Percentiles rank a stretch among this genome's conserved stretches.
phyloP scores from a whole-genome alignment of 1,140 invertebrate species.

The Drosophila suzukii region DNA sequence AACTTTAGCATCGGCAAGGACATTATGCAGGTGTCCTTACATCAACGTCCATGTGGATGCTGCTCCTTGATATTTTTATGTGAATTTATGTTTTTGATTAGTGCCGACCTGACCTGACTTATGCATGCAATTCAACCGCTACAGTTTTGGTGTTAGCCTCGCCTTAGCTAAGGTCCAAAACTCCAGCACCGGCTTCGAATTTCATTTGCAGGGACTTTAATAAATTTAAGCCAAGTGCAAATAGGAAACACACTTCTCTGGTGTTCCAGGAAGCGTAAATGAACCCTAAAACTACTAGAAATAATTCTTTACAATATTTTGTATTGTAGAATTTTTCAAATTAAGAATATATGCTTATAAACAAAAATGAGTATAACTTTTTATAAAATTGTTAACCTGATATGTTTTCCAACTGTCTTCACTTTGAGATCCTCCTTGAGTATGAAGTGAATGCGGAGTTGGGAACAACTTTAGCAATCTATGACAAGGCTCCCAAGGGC shows the following conservation, averaged over 20 bases:
- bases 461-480: slow-evolving; percentile 36
- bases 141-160: slow-evolving; percentile 20
- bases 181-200: slow-evolving; percentile 35
- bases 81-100: slow-evolving; percentile 83
- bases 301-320: too few relatives aligned
- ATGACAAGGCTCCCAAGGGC: slow-evolving; percentile 46
- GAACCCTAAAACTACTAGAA: too few relatives aligned
- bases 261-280: background rate
- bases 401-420: background rate
- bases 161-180: background rate
- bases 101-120: slow-evolving; percentile 68
- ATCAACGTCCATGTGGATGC: slow-evolving; percentile 35
- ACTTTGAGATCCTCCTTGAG: background rate
- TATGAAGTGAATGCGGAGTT: slow-evolving; percentile 14
- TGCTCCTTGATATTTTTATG: slow-evolving; percentile 70
- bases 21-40: slow-evolving; percentile 65
- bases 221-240: slow-evolving; percentile 61
- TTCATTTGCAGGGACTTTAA: slow-evolving; percentile 65
- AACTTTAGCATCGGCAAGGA: slow-evolving; percentile 70
- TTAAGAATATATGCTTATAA: too few relatives aligned
- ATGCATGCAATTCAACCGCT: slow-evolving; percentile 61
- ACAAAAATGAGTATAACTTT: background rate
- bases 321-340: too few relatives aligned
- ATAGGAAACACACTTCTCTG: slow-evolving; percentile 2
- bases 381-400: background rate